Base-by-base conservation (phyloP, 2,888 invertebrate species). In the Adelognathus sp. region DNA sequence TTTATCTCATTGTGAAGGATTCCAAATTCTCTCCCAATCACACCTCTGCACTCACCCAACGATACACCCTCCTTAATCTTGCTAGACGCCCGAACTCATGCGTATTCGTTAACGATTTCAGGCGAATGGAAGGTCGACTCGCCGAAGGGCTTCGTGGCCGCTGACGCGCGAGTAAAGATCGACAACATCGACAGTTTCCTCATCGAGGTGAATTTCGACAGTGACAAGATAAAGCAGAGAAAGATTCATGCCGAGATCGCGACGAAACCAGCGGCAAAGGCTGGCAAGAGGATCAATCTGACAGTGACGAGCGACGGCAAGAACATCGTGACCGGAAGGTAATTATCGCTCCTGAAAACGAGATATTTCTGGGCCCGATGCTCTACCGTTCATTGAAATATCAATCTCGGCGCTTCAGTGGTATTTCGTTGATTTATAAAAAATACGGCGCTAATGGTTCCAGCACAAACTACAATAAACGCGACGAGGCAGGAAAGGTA, bases 281-380 rank as follows among this genome's bases (percentile, higher is more conserved):
- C 93, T 21, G 93, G 92, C 73, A 95, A 95, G 81, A 93, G 93
- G 5, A 92, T 97, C 69, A 93, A 94, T 77, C 93, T 96, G 85
- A 91, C 92, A 1, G 93, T 95, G 0, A 95, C 94, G 31, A 94
- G 94, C 58, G 94, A 93, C 2, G 94, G 94, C 73, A 94, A 95
- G 86, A 95, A 95, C 66, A 88, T 96, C 6, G 86, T 96, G 1
- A 94, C 94, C 85, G 96, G 97, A 93, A 94, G 93, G 95, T 95
- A 88, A 72, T 54, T 54, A 54, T 67, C 21, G 14, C 0, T 6
- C 11, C 1, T 11, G 18, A 16, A 29, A 29, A 63, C 14, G 6
- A 18, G 11, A 33, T 64, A n/a, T 7, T 27, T 31, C 14, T 21
- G 3, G 21, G 9, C 21, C 50, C 36, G 24, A 27, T 33, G 58